Conservation (phyloP, 2,113 vertebrate genomes). For the Parotia lawesii region DNA sequence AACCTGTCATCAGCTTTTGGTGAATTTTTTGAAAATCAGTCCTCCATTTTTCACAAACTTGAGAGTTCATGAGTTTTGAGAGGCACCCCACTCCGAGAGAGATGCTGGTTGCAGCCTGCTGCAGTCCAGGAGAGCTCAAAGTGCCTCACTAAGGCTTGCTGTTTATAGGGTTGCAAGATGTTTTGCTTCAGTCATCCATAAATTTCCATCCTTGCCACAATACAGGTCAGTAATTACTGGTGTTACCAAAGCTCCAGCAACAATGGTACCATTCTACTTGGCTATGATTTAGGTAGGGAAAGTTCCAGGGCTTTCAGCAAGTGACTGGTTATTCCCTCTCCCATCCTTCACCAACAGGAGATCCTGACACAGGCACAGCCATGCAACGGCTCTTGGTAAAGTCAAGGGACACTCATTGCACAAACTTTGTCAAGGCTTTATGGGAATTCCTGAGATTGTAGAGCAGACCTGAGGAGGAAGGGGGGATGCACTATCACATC, state of each 20-base stretch:
- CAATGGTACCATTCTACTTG: neutral
- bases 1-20: neutral
- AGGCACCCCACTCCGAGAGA: neutral
- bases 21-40: neutral
- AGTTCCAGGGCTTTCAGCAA: neutral
- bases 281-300: neutral
- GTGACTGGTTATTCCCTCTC: neutral
- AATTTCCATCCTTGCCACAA: neutral
- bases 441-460: neutral
- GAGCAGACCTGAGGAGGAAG: neutral
- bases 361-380: neutral
- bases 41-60: neutral
- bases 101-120: neutral
- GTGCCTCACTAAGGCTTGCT: neutral
- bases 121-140: neutral
- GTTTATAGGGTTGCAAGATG: neutral
- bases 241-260: neutral
- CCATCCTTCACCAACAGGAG: neutral
- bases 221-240: neutral
- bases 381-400: neutral
- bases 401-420: neutral
- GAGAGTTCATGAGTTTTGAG: neutral
- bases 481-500: neutral
- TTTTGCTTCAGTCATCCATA: neutral
- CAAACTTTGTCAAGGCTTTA: neutral